These are phyloP conservation scores for Chloropsis cyanopogon DNA, from an alignment of 2,113 vertebrate genomes.

Conservation along the genomic window DNA sequence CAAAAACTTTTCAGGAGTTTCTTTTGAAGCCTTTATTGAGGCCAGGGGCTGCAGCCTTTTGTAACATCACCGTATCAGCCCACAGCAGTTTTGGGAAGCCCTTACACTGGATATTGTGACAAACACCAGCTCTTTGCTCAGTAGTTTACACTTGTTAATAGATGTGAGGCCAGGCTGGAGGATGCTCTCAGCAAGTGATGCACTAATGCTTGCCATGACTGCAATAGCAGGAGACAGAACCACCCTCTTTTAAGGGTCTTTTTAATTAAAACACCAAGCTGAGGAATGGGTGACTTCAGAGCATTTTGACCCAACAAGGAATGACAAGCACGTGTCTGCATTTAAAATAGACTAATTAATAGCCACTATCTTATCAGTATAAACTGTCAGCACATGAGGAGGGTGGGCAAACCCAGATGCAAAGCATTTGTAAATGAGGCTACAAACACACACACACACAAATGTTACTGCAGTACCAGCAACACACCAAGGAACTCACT, in stretches of 20 bases:
- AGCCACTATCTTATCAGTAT: not conserved
- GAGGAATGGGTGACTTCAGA: slow-evolving; percentile 1
- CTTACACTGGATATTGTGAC: not conserved
- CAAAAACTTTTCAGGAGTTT: not conserved
- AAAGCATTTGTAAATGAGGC: not conserved
- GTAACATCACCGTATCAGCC: not conserved
- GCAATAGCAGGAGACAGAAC: not conserved
- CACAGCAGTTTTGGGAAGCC: not conserved
- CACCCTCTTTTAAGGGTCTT: not conserved
- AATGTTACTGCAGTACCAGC: fast-evolving
- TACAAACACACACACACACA: fast-evolving
- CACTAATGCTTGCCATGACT: not conserved
- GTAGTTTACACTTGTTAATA: slow-evolving; percentile 14
- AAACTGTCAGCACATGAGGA: not conserved
- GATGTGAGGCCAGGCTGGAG: not conserved
- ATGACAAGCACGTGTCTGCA: not conserved
- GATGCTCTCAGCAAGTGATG: not conserved
- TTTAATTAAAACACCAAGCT: slow-evolving; percentile 43
- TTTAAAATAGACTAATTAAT: slow-evolving; percentile 33
- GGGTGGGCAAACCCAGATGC: not conserved
- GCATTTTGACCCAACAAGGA: not conserved
- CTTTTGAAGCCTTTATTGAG: slow-evolving; percentile 20
- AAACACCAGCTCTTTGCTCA: slow-evolving; percentile 2
- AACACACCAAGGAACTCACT: not conserved
- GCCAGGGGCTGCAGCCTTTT: slow-evolving; percentile 10